A percentile compares a stretch with the other conserved stretches of the same genome.
phyloP scores from a whole-genome alignment of 2,113 vertebrate genomes.

The Trematomus loennbergii region DNA sequence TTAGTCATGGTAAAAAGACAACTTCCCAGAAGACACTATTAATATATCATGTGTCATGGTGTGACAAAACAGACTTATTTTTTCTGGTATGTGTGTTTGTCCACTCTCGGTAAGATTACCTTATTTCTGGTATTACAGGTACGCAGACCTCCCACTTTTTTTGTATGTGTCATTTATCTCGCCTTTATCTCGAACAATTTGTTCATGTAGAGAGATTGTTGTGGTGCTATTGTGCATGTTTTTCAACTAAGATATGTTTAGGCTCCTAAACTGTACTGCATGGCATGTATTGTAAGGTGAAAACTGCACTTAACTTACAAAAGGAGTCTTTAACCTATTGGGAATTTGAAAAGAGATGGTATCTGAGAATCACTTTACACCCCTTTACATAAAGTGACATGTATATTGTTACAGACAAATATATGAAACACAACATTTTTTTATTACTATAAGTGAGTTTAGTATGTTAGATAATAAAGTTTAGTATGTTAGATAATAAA shows the following conservation, averaged over 20 bases:
- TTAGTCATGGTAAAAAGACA: constrained; percentile 8
- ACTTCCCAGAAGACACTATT: background rate
- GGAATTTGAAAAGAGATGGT: background rate
- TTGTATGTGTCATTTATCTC: background rate
- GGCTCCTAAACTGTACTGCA: background rate
- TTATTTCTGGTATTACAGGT: constrained; percentile 36
- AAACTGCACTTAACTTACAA: background rate
- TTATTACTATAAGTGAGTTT: background rate
- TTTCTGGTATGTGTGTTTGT: constrained; percentile 18
- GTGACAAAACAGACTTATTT: constrained; percentile 8
- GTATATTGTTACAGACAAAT: background rate
- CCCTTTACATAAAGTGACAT: constrained; percentile 15
- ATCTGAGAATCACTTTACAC: constrained; percentile 19
- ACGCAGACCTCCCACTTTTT: background rate
- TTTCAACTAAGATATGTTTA: background rate
- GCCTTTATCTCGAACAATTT: background rate
- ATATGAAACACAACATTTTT: background rate
- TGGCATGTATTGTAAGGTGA: background rate
- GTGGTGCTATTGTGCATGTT: background rate
- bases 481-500: background rate
- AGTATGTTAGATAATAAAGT: background rate
- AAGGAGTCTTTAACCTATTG: background rate
- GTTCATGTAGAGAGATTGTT: background rate
- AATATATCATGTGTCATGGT: background rate
- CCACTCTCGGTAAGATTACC: background rate